Base-by-base conservation (phyloP, 2,113 vertebrate species). In the Tachycineta bicolor region DNA sequence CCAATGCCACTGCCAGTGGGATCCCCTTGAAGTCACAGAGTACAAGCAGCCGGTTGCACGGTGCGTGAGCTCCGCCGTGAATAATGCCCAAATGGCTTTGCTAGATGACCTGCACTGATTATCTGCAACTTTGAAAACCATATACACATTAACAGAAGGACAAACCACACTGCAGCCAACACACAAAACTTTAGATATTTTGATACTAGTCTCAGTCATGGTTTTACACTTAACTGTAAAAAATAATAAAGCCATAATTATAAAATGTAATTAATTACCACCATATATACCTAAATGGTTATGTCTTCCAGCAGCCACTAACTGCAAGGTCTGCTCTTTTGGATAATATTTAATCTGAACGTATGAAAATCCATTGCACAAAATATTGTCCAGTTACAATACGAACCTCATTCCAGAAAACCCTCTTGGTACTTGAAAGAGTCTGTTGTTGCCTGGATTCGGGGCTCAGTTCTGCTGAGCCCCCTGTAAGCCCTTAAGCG, bases 341-440 rank as follows among this genome's bases (percentile, higher is more conserved):
- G 78, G 31, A 39, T 53, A 62, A 49, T 69, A 81, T 80, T 93
- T 96, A 87, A 83, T 94, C 74, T 90, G 68, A 90, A 70, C 39
- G 20, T 29, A 74, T 77, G 67, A 94, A 90, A 93, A 58, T 74
- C 74, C 89, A 92, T 65, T 83, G 60, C 77, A 93, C 68, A 95
- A 87, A 93, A 74, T 90, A 87, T 25, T 80, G 56, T 81, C 70
- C 44, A 63, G 73, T 69, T 95, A 44, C 37, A 50, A 34, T 46
- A 78, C 91, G 91, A 97, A 96, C 96, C 94, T 96, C 83, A 73
- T 69, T 95, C 95, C 82, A 94, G 91, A 86, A 97, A 97, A 90
- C 74, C 37, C 70, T 65, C 49, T 83, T 60, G 81, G 37, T 55
- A 80, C 94, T 85, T 81, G 47, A 77, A 96, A 76, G 67, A 95